Evolutionary conservation across 2,888 invertebrate species (phyloP).

Genomic region (Heliconius cydno): DNA sequence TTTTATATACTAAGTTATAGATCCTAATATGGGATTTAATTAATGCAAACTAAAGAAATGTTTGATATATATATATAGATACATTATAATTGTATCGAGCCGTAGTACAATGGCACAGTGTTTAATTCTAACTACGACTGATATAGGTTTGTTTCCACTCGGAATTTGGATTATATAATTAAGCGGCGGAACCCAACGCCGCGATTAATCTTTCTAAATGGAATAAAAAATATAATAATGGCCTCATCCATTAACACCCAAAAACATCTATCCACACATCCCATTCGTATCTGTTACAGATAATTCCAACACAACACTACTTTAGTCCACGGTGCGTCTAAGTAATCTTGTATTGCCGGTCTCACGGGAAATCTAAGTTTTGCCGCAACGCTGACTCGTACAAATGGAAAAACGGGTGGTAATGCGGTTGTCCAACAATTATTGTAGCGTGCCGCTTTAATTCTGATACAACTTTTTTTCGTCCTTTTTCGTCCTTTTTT

Average conservation of each 20-base stretch:
- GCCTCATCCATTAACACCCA: neutral
- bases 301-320: constrained; percentile 31
- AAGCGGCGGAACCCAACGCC: neutral
- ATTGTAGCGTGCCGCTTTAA: constrained; percentile 21
- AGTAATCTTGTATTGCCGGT: constrained; percentile 43
- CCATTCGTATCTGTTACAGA: constrained; percentile 7
- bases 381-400: constrained; percentile 31
- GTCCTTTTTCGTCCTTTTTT: neutral
- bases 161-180: no score
- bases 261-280: neutral
- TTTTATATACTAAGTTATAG: no score
- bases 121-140: no score
- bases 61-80: no score
- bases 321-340: constrained; percentile 28
- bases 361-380: constrained; percentile 45
- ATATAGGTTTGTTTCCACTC: no score
- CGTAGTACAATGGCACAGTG: no score
- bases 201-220: no score
- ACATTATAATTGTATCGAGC: no score
- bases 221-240: no score
- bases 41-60: no score
- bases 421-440: constrained; percentile 36
- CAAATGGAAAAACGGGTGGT: constrained; percentile 40
- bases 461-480: neutral
- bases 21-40: no score